A percentile compares a stretch with the other conserved stretches of the same genome.
phyloP scores from a whole-genome alignment of 2,113 vertebrate species.

The Apteryx owenii region DNA sequence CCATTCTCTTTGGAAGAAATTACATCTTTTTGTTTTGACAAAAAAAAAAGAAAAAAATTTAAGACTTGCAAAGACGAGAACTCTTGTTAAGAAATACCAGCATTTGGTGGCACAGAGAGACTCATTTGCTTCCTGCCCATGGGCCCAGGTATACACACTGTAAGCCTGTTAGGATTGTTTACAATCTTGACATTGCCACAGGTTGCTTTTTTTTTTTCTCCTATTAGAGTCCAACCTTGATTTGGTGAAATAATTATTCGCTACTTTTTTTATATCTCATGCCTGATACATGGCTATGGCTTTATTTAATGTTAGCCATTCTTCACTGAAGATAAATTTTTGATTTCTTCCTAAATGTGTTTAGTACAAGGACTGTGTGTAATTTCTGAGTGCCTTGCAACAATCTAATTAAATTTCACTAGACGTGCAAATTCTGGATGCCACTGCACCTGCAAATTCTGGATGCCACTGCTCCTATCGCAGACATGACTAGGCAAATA shows the following conservation, averaged over 20 bases:
- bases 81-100: not conserved
- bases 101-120: not conserved
- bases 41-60: not conserved
- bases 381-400: not conserved
- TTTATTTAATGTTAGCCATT: not conserved
- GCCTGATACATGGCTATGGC: not conserved
- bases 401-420: not conserved
- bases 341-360: not conserved
- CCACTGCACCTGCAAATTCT: not conserved
- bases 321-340: accelerated
- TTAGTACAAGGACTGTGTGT: not conserved
- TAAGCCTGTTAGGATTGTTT: not conserved
- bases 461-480: not conserved
- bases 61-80: not conserved
- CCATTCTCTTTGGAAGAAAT: not conserved
- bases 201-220: not conserved
- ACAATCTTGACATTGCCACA: not conserved
- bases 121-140: not conserved
- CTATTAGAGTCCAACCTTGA: not conserved
- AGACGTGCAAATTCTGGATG: not conserved
- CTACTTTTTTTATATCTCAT: not conserved
- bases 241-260: not conserved
- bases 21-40: not conserved
- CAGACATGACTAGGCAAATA: not conserved
- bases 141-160: accelerated